Base-by-base conservation (phyloP, 1,140 invertebrate species). In the Apis dorsata region DNA sequence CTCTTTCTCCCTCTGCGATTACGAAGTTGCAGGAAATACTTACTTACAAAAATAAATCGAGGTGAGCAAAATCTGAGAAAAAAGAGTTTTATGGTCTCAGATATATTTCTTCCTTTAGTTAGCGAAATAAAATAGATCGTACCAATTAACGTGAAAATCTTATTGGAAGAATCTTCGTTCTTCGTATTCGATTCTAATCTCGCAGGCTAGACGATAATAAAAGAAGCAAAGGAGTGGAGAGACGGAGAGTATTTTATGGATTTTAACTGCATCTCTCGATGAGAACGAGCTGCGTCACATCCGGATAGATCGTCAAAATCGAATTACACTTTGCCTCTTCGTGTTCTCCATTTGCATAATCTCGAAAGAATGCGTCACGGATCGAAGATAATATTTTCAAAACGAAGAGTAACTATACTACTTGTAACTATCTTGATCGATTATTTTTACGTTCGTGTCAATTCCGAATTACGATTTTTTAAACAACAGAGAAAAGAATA, bases 281-380 rank as follows among this genome's bases (percentile, higher is more conserved):
- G 84, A 81, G 83, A 89, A 88, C 75, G 63, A 83, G 80, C 80
- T 74, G 79, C 79, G 86, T 88, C 87, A 87, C 69, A 85, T 89
- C 87, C 88, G 85, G 86, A 83, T 79, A 21, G 78, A 69, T 65
- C 68, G 68, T 65, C 65, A 5, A 73, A 65, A 79, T 53, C 17
- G 72, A 70, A 28, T 85, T 82, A 72, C 79, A 70, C 66, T 51
- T 85, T 55, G 74, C 74, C 63, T 73, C 51, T 13, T 76, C 79
- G 71, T 75, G 65, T 62, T 59, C 24, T 55, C 53, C 17, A 78
- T 85, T 85, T 78, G 80, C 84, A 85, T 85, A 85, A 85, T 82
- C 80, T 75, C 21, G 28, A 70, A 34, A 59, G 55, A 71, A 80
- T 44, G 49, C 68, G 34, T 51, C 10, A 59, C 24, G 34, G 75